Evolutionary conservation across 2,113 vertebrate species (phyloP).

Genomic region (Neoarius graeffei): DNA sequence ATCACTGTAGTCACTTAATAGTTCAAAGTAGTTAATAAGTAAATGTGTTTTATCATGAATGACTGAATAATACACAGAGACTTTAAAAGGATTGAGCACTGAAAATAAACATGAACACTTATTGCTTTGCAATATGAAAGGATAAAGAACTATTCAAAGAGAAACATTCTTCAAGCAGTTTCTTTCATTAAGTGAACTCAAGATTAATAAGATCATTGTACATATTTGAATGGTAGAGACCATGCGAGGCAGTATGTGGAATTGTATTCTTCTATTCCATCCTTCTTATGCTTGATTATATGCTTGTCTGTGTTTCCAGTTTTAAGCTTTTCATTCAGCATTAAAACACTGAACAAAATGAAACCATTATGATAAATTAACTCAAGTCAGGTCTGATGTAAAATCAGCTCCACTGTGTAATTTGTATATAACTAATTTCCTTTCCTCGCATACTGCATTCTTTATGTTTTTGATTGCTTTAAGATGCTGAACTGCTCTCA

Average conservation of each 20-base stretch:
- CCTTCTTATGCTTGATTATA: not conserved
- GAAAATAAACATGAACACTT: not conserved
- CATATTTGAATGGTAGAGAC: not conserved
- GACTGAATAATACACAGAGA: not conserved
- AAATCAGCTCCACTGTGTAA: constrained; percentile 5
- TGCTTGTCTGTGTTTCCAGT: not conserved
- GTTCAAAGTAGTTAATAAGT: not conserved
- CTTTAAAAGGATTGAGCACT: not conserved
- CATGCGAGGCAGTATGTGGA: not conserved
- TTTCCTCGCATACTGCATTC: constrained; percentile 30
- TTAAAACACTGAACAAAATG: not conserved
- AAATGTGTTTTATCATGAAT: not conserved
- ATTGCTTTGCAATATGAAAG: not conserved
- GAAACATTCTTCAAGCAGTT: not conserved
- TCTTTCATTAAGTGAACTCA: not conserved
- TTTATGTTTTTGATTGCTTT: constrained; percentile 47
- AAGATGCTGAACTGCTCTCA: constrained; percentile 47
- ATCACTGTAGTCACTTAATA: not conserved
- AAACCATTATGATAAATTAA: not conserved
- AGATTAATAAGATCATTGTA: not conserved
- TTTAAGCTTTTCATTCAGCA: not conserved
- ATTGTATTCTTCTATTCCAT: not conserved
- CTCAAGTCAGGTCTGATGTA: not conserved
- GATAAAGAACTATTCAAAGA: not conserved
- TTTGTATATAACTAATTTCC: constrained; percentile 9